These are phyloP conservation scores for Notarius quadriscutis DNA, from an alignment of 2,113 vertebrate genomes.

Conservation along the genomic window DNA sequence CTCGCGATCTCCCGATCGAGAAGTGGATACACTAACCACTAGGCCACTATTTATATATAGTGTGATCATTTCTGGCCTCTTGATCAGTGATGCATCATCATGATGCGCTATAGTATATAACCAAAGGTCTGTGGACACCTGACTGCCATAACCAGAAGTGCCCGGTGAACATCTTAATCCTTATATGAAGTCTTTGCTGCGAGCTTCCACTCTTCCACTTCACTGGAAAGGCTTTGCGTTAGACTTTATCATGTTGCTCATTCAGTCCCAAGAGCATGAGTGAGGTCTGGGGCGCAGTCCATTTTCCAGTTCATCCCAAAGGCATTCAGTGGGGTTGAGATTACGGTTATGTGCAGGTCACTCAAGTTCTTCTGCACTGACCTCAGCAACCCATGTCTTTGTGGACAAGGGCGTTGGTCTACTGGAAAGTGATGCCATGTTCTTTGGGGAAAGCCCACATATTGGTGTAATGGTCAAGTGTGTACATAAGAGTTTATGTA, in stretches of 20 bases:
- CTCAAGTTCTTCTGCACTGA: background rate
- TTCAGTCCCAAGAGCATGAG: no score
- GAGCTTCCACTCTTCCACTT: background rate
- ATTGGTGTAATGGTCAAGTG: background rate
- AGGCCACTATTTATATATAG: background rate
- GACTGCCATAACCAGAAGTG: background rate
- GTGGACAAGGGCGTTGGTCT: no score
- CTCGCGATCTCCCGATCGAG: no score
- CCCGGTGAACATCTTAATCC: background rate
- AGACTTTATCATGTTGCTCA: background rate
- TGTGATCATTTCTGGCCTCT: background rate
- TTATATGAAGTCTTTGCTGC: background rate
- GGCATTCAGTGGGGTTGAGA: no score
- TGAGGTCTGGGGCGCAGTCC: no score
- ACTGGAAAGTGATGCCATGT: background rate
- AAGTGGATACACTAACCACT: no score
- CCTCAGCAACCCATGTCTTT: background rate
- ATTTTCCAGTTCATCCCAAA: background rate
- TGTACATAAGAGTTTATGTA: background rate
- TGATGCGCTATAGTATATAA: background rate
- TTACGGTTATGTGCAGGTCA: background rate
- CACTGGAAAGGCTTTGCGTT: background rate
- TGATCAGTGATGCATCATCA: background rate
- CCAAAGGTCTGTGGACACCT: background rate
- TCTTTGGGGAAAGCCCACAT: background rate